Conservation (phyloP, 2,797 vertebrate species). For the Phrynocephalus vlangalii region DNA sequence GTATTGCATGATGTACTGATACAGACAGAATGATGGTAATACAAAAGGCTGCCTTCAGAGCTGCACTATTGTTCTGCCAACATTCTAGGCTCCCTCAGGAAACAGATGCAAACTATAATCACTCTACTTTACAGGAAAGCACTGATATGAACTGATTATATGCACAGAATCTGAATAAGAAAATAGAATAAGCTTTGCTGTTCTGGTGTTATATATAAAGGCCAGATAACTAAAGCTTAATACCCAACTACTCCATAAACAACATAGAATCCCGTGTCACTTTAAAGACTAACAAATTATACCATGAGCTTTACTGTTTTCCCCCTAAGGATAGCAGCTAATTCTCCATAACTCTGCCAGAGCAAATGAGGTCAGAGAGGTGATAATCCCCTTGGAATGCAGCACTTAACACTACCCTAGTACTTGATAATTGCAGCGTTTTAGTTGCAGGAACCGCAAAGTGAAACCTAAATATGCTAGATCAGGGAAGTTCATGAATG, state of each 20-base stretch:
- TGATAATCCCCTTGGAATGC: constrained; percentile 28
- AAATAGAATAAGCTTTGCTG: background rate
- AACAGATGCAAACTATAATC: background rate
- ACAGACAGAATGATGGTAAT: background rate
- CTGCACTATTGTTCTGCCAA: background rate
- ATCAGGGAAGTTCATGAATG: constrained; percentile 17
- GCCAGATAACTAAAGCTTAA: background rate
- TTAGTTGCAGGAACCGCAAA: constrained; percentile 14
- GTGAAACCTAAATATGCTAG: background rate
- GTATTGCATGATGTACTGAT: constrained; percentile 4
- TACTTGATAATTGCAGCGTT: constrained; percentile 38
- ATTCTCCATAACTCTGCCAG: constrained; percentile 31
- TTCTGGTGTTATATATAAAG: background rate
- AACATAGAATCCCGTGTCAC: background rate
- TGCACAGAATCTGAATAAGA: background rate
- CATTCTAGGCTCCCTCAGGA: background rate
- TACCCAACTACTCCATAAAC: constrained; percentile 21
- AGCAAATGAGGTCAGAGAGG: constrained; percentile 25
- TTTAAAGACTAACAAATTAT: background rate
- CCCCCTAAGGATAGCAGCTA: constrained; percentile 6
- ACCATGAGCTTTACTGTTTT: background rate
- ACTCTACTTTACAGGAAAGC: background rate
- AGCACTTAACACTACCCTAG: background rate
- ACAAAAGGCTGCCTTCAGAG: background rate
- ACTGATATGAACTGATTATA: background rate